Percentiles rank a stretch among this genome's conserved stretches.
Evolutionary conservation across 2,113 vertebrate genomes (phyloP).

Genomic region (Hyaena hyaena): DNA sequence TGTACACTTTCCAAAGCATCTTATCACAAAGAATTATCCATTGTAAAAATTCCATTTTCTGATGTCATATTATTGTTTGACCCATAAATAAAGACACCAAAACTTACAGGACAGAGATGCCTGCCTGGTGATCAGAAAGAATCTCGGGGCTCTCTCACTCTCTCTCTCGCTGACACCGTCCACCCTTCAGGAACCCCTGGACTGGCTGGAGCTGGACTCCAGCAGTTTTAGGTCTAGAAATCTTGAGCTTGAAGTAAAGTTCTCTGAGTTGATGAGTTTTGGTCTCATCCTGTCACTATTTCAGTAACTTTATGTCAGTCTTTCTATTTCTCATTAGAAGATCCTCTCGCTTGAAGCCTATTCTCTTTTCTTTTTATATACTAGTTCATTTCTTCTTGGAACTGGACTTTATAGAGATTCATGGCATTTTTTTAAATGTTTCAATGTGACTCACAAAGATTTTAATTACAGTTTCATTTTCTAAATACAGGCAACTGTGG

Average conservation of each 20-base stretch:
- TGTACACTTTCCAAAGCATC: no score
- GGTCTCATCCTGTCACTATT: background rate
- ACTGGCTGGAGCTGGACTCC: no score
- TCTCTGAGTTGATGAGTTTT: background rate
- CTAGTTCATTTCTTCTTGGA: background rate
- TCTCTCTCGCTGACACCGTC: no score
- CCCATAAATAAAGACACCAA: no score
- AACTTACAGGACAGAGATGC: no score
- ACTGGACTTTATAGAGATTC: background rate
- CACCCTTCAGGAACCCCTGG: no score
- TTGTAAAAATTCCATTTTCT: no score
- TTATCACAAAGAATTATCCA: no score
- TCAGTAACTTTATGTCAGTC: background rate
- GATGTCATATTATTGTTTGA: no score
- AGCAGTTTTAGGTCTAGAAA: background rate
- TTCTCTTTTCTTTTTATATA: background rate
- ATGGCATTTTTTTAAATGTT: background rate
- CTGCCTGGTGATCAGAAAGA: no score
- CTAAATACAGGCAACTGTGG: background rate
- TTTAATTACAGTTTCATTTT: slow-evolving; percentile 23
- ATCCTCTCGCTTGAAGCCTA: background rate
- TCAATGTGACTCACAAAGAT: background rate
- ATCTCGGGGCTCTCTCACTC: no score
- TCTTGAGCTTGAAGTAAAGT: background rate
- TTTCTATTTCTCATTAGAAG: background rate